phyloP scores from a whole-genome alignment of 1,140 invertebrate species.

The Zaprionus kolodkinae region DNA sequence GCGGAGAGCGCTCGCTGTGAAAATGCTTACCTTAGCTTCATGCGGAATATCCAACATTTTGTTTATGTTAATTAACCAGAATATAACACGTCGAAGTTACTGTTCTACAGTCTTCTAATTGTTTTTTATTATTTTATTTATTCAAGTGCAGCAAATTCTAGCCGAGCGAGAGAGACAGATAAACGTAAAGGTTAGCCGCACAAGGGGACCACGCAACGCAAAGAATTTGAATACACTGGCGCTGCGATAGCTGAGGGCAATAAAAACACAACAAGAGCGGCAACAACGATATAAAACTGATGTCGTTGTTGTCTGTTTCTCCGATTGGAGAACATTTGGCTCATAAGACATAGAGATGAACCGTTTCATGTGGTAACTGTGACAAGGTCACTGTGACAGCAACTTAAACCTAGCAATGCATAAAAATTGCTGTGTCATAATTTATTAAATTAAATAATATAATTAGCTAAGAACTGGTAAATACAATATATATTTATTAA shows the following conservation, averaged over 20 bases:
- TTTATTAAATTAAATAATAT: too few species aligned
- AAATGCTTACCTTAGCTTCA: conserved; percentile 74
- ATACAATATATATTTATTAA: too few species aligned
- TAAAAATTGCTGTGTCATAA: too few species aligned
- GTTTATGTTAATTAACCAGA: conserved; percentile 19
- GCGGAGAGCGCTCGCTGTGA: neutral
- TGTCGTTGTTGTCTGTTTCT: conserved; percentile 23
- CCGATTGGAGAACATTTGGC: conserved; percentile 34
- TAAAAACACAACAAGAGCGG: conserved; percentile 53
- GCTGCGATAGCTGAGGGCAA: conserved; percentile 5
- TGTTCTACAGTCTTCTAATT: conserved; percentile 20
- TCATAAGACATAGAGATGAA: conserved; percentile 36
- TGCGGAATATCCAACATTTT: conserved; percentile 81
- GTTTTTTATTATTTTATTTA: conserved; percentile 3
- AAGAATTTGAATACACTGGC: conserved; percentile 51
- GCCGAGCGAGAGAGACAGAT: neutral
- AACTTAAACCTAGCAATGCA: too few species aligned
- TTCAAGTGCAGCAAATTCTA: neutral
- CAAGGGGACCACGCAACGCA: conserved; percentile 34
- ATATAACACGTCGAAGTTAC: conserved; percentile 9
- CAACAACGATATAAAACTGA: conserved; percentile 63
- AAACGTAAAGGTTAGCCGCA: conserved; percentile 5
- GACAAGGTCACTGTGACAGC: conserved; percentile 1
- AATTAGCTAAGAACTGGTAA: too few species aligned
- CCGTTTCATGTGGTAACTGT: neutral